Conservation (phyloP, 2,797 vertebrate species). For the Argya squamiceps region DNA sequence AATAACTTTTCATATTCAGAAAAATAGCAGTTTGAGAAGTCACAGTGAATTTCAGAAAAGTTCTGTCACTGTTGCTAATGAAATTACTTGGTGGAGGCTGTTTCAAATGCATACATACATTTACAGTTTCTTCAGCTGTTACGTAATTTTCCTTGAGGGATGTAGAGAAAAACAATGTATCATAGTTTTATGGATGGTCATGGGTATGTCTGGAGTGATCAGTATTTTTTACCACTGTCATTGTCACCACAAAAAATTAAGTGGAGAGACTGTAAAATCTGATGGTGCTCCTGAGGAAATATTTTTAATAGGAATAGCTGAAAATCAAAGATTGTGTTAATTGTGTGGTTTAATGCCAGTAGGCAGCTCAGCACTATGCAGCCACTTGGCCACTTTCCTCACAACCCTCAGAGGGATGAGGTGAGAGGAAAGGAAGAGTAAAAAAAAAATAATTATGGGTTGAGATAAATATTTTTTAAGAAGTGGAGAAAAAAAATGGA, state of each 20-base stretch:
- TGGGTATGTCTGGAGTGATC: neutral
- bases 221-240: neutral
- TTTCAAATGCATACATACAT: neutral
- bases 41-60: neutral
- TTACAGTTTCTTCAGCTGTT: neutral
- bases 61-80: neutral
- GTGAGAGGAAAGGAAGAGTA: neutral
- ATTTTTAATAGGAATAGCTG: neutral
- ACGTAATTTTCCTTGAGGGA: neutral
- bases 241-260: neutral
- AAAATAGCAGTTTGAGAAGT: neutral
- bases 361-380: neutral
- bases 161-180: neutral
- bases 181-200: neutral
- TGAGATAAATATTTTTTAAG: neutral
- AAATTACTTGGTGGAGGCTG: neutral
- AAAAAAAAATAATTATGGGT: neutral
- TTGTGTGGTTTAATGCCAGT: neutral
- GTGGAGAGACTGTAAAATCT: neutral
- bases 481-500: neutral
- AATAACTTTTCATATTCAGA: neutral
- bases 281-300: neutral
- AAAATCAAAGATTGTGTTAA: neutral
- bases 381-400: neutral
- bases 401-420: accelerated